These are phyloP conservation scores for Xestia rhomboidea DNA, from an alignment of 2,888 invertebrate genomes.

Conservation along the genomic window DNA sequence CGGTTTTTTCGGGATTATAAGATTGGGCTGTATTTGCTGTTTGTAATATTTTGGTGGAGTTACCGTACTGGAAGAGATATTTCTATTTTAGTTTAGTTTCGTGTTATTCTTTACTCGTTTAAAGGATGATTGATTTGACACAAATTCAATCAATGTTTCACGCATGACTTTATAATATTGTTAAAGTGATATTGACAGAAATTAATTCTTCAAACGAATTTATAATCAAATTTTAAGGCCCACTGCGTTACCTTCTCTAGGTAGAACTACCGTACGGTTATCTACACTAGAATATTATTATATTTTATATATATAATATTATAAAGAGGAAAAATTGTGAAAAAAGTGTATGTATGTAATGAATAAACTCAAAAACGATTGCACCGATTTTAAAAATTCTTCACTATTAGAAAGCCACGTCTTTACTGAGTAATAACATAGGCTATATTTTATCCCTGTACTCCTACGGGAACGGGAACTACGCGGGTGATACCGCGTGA, in stretches of 20 bases:
- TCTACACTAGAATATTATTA: too few species aligned
- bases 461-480: too few species aligned
- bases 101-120: neutral
- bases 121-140: too few species aligned
- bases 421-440: too few species aligned
- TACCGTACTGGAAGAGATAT: neutral
- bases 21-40: neutral
- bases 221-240: neutral
- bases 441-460: too few species aligned
- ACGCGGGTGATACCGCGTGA: too few species aligned
- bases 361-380: too few species aligned
- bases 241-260: neutral
- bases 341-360: too few species aligned
- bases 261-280: neutral
- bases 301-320: too few species aligned
- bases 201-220: neutral
- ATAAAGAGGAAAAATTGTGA: too few species aligned
- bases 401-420: too few species aligned
- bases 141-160: neutral
- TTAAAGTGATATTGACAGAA: neutral
- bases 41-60: neutral
- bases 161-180: neutral
- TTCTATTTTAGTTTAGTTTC: neutral
- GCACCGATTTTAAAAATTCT: too few species aligned
- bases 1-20: constrained; percentile 39